Base-by-base conservation (phyloP, 2,113 vertebrate species). In the Eretmodus cyanostictus region DNA sequence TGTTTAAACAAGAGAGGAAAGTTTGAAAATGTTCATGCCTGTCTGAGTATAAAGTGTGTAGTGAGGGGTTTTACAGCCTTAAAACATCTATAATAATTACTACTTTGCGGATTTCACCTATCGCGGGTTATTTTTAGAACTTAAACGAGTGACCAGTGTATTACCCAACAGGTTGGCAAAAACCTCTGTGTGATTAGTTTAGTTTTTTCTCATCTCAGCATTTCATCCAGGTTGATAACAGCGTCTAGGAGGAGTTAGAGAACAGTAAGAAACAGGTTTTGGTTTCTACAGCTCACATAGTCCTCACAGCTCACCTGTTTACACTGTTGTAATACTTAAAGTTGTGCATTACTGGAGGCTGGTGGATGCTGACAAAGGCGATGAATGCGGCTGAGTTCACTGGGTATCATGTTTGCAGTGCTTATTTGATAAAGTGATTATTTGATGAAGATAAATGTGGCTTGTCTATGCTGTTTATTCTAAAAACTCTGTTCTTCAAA, bases 171-270 rank as follows among this genome's bases (percentile, higher is more conserved):
- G 29, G 57, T 34, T 61, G 57, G 57, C 57, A 61, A 61, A 66
- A 38, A 38, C 10, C 1, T 38, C 17, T 66, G 61, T 66, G 61
- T 19, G 16, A 61, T 61, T 31, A 1, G 14, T 61, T 61, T 31
- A 4, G 27, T 10, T 61, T 61, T 10, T 61, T 6, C 57, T 61
- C 57, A 61, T 34, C 29, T 61, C 29, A 61, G 29, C 57, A 61
- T 34, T 63, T 63, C 31, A 36, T 63, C 6, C 1, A 36, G 59
- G 6, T 63, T 63, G 4, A 36, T 7, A 36, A 63, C 29, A 63
- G 9, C 0, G 0, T 36, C 59, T 5, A 36, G 31, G 13, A 57
- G 7, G 5, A 63, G 31, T 34, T 10, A 63, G 29, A 34, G 4
- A 34, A 63, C 9, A 63, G 29, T 34, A 63, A 63, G 9, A 71